Conservation (phyloP, 2,797 vertebrate genomes). For the Pseudopleuronectes americanus region DNA sequence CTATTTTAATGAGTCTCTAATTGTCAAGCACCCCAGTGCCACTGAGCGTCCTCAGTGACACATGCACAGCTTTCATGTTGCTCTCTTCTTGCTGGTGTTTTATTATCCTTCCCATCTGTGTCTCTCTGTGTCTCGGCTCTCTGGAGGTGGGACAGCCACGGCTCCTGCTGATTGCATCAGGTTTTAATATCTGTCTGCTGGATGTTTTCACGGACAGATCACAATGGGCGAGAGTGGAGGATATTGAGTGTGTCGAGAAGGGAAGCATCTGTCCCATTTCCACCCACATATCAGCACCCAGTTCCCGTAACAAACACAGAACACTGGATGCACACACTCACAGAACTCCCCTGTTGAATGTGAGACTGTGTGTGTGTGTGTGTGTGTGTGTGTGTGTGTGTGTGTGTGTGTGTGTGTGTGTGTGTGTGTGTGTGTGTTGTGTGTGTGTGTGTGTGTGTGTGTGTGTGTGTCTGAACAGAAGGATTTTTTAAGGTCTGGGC, state of each 20-base stretch:
- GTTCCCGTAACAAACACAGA: constrained; percentile 25
- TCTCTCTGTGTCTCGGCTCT: constrained; percentile 38
- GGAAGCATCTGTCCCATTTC: constrained; percentile 55
- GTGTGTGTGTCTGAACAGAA: constrained; percentile 2
- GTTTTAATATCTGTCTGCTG: constrained; percentile 63
- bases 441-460: background rate
- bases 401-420: background rate
- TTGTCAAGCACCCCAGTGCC: constrained; percentile 18
- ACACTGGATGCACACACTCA: constrained; percentile 15
- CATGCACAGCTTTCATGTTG: constrained; percentile 23
- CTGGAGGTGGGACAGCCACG: constrained; percentile 14
- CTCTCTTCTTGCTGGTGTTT: constrained; percentile 24
- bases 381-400: background rate
- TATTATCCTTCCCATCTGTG: constrained; percentile 45
- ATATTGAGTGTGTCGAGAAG: constrained; percentile 53
- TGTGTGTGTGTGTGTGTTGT: background rate
- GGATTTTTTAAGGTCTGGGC: constrained; percentile 7
- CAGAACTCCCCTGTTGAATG: constrained; percentile 10
- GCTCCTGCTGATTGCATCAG: constrained; percentile 56
- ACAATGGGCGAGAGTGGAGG: constrained; percentile 44
- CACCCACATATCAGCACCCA: constrained; percentile 31
- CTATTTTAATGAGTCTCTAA: constrained; percentile 23
- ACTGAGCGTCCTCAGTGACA: constrained; percentile 28
- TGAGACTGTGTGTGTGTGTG: background rate
- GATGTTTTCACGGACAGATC: constrained; percentile 44